phyloP scores from a whole-genome alignment of 2,797 vertebrate species.

The Pelobates cultripes region DNA sequence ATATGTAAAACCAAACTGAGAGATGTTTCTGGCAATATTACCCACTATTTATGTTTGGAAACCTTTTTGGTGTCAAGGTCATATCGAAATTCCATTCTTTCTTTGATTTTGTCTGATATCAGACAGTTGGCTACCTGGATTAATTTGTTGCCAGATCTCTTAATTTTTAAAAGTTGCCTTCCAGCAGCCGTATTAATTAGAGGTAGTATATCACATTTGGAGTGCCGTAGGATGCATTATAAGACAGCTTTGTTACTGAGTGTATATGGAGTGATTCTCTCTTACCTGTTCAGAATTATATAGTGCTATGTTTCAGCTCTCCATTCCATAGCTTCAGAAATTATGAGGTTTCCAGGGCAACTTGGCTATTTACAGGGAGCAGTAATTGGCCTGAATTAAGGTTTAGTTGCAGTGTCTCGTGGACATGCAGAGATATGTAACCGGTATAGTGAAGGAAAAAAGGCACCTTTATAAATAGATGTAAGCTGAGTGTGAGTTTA shows the following conservation, averaged over 20 bases:
- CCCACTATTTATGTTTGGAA: no score
- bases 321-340: conserved; percentile 10
- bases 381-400: conserved; percentile 46
- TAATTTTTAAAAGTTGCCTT: no score
- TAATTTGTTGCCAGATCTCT: no score
- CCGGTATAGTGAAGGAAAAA: background rate
- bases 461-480: background rate
- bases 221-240: background rate
- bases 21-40: no score
- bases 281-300: background rate
- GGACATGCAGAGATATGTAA: conserved; percentile 20
- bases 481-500: background rate
- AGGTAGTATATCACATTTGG: no score
- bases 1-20: no score
- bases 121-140: no score
- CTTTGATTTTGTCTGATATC: no score
- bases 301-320: background rate
- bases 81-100: no score
- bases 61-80: no score
- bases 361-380: conserved; percentile 46
- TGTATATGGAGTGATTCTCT: background rate
- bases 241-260: background rate
- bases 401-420: background rate
- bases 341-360: conserved; percentile 42
- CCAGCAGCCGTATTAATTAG: no score